These are phyloP conservation scores for Neuroscelio doddi DNA, from an alignment of 2,888 invertebrate genomes.

Conservation along the genomic window DNA sequence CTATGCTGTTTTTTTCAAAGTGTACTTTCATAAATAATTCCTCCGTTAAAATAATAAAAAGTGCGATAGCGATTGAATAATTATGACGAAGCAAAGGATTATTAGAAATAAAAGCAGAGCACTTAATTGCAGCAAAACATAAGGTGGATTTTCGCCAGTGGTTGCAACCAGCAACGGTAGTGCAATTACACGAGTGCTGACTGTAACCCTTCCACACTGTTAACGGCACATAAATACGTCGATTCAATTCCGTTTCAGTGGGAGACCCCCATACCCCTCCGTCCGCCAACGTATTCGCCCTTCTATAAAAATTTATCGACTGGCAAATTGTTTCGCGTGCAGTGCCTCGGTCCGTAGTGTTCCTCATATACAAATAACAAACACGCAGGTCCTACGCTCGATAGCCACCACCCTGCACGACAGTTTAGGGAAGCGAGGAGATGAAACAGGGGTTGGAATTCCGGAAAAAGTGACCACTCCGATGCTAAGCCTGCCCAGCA, in stretches of 20 bases:
- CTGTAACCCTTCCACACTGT: constrained; percentile 64
- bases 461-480: constrained; percentile 59
- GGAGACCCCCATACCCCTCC: constrained; percentile 49
- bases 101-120: too few relatives aligned
- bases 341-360: constrained; percentile 57
- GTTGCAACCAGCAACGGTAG: constrained; percentile 48
- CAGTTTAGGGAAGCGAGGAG: constrained; percentile 46
- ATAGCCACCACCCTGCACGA: constrained; percentile 44
- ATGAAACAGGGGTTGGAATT: constrained; percentile 49
- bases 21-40: too few relatives aligned
- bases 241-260: constrained; percentile 72
- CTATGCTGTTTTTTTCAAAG: too few relatives aligned
- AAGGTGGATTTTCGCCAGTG: constrained; percentile 50
- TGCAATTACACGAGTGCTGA: constrained; percentile 69
- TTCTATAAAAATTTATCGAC: constrained; percentile 71
- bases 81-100: too few relatives aligned
- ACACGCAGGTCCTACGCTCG: constrained; percentile 48
- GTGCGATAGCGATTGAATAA: too few relatives aligned
- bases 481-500: constrained; percentile 63
- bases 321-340: constrained; percentile 72
- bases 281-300: constrained; percentile 48
- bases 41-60: too few relatives aligned
- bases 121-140: too few relatives aligned
- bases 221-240: constrained; percentile 72
- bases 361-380: constrained; percentile 54